Evolutionary conservation across 2,113 vertebrate species (phyloP).

Genomic region (Carettochelys insculpta): DNA sequence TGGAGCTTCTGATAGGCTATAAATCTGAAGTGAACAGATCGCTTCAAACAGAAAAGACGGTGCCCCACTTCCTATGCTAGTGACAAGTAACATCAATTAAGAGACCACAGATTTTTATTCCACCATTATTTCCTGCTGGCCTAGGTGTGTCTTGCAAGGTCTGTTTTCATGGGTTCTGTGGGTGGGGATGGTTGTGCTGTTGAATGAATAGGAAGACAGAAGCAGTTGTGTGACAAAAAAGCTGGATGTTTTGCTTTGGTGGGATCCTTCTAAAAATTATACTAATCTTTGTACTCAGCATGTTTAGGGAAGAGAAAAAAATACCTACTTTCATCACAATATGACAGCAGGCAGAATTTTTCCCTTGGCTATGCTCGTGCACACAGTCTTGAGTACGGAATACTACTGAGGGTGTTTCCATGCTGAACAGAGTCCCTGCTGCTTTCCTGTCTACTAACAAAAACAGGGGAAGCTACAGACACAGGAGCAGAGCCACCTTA

Average conservation of each 20-base stretch:
- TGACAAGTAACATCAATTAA: not conserved
- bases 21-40: not conserved
- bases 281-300: not conserved
- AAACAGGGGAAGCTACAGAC: not conserved
- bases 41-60: not conserved
- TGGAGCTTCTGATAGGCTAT: not conserved
- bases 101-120: not conserved
- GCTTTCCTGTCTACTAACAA: not conserved
- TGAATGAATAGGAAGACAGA: not conserved
- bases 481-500: not conserved
- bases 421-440: not conserved
- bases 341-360: not conserved
- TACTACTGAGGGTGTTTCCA: not conserved
- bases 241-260: not conserved
- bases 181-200: not conserved
- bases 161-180: not conserved
- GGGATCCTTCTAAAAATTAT: not conserved
- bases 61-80: not conserved
- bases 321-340: too few species aligned
- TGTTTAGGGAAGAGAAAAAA: not conserved
- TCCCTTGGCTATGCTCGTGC: not conserved
- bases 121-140: not conserved
- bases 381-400: not conserved
- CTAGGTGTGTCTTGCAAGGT: not conserved
- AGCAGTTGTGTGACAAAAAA: not conserved